Conservation (phyloP, 2,888 invertebrate species). For the Liposcelis brunnea region DNA sequence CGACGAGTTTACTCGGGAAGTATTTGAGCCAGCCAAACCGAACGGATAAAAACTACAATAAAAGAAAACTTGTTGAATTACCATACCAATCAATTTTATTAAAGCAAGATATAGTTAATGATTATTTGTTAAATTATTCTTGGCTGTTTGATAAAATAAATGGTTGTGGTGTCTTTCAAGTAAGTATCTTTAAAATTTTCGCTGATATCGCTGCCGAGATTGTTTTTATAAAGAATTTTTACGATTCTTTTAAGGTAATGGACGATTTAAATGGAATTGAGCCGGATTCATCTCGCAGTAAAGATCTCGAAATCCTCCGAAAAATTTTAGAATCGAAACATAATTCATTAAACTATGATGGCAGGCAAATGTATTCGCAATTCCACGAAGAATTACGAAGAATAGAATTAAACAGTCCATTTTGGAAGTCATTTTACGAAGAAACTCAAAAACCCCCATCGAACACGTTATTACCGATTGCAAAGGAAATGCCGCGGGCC, state of each 20-base stretch:
- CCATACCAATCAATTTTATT: slow-evolving; percentile 57
- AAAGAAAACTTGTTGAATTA: slow-evolving; percentile 63
- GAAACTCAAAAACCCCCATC: slow-evolving; percentile 16
- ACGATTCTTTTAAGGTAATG: slow-evolving; percentile 31
- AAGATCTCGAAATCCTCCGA: slow-evolving; percentile 37
- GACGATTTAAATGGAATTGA: slow-evolving; percentile 49
- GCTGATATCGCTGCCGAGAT: background rate
- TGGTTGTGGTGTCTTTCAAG: slow-evolving; percentile 54
- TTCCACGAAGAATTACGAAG: slow-evolving; percentile 24
- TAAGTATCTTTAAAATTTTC: slow-evolving; percentile 15
- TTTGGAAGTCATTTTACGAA: slow-evolving; percentile 8
- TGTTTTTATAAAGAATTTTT: background rate
- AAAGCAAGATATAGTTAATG: slow-evolving; percentile 24
- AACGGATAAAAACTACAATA: slow-evolving; percentile 43
- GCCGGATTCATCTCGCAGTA: slow-evolving; percentile 19
- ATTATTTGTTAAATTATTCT: slow-evolving; percentile 53
- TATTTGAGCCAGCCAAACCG: background rate
- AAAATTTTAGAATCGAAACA: slow-evolving; percentile 54
- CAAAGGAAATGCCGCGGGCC: slow-evolving; percentile 17
- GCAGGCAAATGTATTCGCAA: slow-evolving; percentile 64
- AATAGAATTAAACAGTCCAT: slow-evolving; percentile 4
- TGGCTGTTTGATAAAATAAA: slow-evolving; percentile 70
- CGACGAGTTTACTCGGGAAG: no score
- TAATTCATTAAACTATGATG: slow-evolving; percentile 59
- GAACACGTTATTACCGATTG: slow-evolving; percentile 17